phyloP scores from a whole-genome alignment of 2,797 vertebrate genomes.

The Synaphobranchus kaupii region DNA sequence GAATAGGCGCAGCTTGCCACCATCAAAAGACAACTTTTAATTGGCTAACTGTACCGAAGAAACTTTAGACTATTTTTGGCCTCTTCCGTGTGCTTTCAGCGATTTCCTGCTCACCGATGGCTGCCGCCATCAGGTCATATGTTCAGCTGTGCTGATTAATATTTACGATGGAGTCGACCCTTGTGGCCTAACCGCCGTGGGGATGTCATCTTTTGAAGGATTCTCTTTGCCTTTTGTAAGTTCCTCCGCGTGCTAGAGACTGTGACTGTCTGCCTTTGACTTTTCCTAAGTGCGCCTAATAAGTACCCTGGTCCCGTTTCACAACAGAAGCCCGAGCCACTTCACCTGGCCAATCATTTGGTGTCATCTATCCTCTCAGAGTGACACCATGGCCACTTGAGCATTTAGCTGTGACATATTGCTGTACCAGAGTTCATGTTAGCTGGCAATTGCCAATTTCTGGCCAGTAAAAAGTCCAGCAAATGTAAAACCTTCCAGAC shows the following conservation, averaged over 20 bases:
- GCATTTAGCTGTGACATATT: not conserved
- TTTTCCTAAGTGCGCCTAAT: not conserved
- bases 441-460: not conserved
- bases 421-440: too few relatives aligned
- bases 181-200: not conserved
- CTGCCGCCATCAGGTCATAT: not conserved
- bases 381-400: not conserved
- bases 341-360: not conserved
- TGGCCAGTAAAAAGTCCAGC: not conserved
- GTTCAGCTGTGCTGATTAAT: not conserved
- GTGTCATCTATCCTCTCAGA: not conserved
- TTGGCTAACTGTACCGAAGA: conserved; percentile 24
- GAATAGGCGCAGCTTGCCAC: not conserved
- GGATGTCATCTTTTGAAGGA: not conserved
- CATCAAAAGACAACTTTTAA: conserved; percentile 35
- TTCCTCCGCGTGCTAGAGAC: not conserved
- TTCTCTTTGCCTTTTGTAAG: not conserved
- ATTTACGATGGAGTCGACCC: not conserved
- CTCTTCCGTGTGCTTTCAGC: not conserved
- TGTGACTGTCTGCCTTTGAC: not conserved
- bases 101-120: not conserved
- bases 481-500: not conserved
- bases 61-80: conserved; percentile 25
- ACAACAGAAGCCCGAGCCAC: not conserved
- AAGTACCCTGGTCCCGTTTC: not conserved